Conservation (phyloP, 2,888 invertebrate genomes). For the Leptinotarsa tumamoca region DNA sequence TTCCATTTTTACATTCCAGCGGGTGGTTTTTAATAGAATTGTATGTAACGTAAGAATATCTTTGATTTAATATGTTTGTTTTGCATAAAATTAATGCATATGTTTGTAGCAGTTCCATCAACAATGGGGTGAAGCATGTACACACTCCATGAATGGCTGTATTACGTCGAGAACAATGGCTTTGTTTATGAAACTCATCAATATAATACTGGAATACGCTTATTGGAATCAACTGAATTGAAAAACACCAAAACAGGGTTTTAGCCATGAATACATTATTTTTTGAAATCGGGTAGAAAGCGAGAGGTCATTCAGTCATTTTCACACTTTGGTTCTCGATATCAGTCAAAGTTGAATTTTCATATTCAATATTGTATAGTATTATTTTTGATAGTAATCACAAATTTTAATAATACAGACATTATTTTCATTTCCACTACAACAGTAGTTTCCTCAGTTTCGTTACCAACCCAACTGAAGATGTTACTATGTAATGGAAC, state of each 20-base stretch:
- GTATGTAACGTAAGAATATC: slow-evolving; percentile 48
- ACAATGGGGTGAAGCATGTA: slow-evolving; percentile 41
- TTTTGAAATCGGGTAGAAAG: background rate
- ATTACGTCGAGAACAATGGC: slow-evolving; percentile 32
- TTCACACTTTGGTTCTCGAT: no score
- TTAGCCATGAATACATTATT: background rate
- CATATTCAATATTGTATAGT: no score
- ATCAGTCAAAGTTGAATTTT: no score
- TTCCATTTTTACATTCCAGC: slow-evolving; percentile 63
- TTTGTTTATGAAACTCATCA: slow-evolving; percentile 32
- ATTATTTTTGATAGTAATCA: no score
- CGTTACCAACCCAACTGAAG: no score
- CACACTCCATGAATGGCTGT: slow-evolving; percentile 22
- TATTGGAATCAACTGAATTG: background rate
- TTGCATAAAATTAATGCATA: slow-evolving; percentile 48
- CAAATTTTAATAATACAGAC: no score
- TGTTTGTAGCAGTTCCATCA: slow-evolving; percentile 44
- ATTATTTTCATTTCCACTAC: no score
- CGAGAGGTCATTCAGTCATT: background rate
- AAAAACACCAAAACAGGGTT: slow-evolving; percentile 9
- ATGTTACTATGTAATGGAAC: no score
- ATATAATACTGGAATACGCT: background rate
- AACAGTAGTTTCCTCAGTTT: no score
- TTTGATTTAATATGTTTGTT: slow-evolving; percentile 49
- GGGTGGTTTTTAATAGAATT: slow-evolving; percentile 45